Base-by-base conservation (phyloP, 2,113 vertebrate species). In the Phasianus colchicus region DNA sequence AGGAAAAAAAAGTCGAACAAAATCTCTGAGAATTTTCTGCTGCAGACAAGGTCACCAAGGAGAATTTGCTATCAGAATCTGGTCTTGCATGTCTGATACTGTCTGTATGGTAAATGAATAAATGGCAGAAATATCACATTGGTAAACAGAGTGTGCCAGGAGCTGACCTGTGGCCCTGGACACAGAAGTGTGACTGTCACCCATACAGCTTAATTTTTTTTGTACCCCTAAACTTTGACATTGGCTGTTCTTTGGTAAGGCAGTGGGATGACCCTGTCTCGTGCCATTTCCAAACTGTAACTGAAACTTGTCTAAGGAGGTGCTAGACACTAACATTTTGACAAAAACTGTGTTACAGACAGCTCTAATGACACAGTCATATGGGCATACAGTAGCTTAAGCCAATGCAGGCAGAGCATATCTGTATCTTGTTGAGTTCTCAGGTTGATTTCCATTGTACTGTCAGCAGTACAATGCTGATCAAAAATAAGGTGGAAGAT, bases 331-430 rank as follows among this genome's bases (percentile, higher is more conserved):
- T 52, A 20, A 21, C 11, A 8, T 81, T 83, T 71, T 66, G 21
- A 45, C 29, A 38, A 92, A 57, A 52, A 27, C 5, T 34, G 4
- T 24, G 7, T 38, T 65, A 75, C 18, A 38, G 17, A n/a, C 13
- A 54, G 18, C 14, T 47, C 38, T 69, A 8, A 10, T 65, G 58
- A 27, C 29, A 19, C 54, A 57, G 30, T 19, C 29, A 30, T 57
- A 4, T 43, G 73, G 12, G 6, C 32, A 8, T 50, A 50, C 6
- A 45, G 4, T 77, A 38, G 29, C 29, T 8, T 81, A 15, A 20
- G 16, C 22, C 16, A 10, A 7, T 52, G 20, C 0, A 2, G 40
- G 45, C 32, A 86, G 32, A 84, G 1, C 24, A 34, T 36, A 7
- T 57, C 24, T 80, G 25, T n/a, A 34, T 61, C 73, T 74, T 57